A percentile compares a stretch with the other conserved stretches of the same genome.
Evolutionary conservation across 2,797 vertebrate species (phyloP).

Genomic region (Ctenopoma multispine): DNA sequence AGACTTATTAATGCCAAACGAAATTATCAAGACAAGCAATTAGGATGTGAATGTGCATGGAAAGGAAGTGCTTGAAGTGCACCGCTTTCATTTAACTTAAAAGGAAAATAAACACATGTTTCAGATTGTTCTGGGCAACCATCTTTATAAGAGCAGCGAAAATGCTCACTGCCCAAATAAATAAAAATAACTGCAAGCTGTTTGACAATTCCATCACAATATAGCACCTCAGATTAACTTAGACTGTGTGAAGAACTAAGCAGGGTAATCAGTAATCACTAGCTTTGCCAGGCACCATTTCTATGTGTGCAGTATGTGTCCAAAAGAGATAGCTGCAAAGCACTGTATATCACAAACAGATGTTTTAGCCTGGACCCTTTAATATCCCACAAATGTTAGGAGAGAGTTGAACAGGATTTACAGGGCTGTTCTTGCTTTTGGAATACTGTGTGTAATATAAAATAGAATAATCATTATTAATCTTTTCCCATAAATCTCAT

Average conservation of each 20-base stretch:
- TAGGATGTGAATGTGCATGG: slow-evolving; percentile 5
- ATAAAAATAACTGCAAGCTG: slow-evolving; percentile 9
- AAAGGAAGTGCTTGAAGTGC: not conserved
- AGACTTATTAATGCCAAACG: not conserved
- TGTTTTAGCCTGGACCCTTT: slow-evolving; percentile 53
- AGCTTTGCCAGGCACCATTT: slow-evolving; percentile 43
- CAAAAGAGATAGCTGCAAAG: slow-evolving; percentile 68
- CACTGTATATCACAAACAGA: slow-evolving; percentile 76
- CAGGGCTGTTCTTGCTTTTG: slow-evolving; percentile 17
- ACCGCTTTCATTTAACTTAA: not conserved
- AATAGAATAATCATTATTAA: not conserved
- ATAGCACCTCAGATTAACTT: slow-evolving; percentile 2
- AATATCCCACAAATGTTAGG: slow-evolving; percentile 53
- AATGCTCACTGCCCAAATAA: not conserved
- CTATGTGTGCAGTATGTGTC: slow-evolving; percentile 49
- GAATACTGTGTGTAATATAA: not conserved
- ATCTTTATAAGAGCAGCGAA: slow-evolving; percentile 18
- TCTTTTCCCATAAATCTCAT: slow-evolving; percentile 1
- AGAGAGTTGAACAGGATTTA: slow-evolving; percentile 16
- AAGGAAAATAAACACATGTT: not conserved
- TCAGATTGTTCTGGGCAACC: not conserved
- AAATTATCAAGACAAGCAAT: slow-evolving; percentile 26
- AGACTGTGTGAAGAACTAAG: slow-evolving; percentile 33
- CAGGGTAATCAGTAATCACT: slow-evolving; percentile 37
- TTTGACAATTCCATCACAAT: not conserved